A percentile compares a stretch with the other conserved stretches of the same genome.
phyloP scores from a whole-genome alignment of 2,113 vertebrate genomes.

The Suncus etruscus region DNA sequence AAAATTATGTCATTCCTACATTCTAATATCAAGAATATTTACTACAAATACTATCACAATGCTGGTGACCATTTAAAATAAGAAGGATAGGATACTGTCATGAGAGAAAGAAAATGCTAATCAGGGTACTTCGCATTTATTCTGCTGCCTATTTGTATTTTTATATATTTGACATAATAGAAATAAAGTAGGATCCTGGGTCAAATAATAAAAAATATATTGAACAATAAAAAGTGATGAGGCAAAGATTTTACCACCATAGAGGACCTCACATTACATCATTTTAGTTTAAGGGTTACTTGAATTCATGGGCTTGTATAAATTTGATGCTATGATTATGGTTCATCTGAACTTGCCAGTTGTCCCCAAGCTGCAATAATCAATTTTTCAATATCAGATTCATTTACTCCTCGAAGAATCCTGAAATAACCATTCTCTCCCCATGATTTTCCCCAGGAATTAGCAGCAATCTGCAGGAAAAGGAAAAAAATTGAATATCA shows the following conservation, averaged over 20 bases:
- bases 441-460: conserved; percentile 90
- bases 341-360: conserved; percentile 67
- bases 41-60: not conserved
- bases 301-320: conserved; percentile 30
- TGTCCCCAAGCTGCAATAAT: conserved; percentile 87
- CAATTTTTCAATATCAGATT: conserved; percentile 90
- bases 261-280: not conserved
- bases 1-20: not conserved
- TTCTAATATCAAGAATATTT: not conserved
- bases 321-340: conserved; percentile 64
- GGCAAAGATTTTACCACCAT: not conserved
- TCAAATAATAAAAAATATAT: not conserved
- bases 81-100: not conserved
- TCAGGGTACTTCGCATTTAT: not conserved
- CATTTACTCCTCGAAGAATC: conserved; percentile 89
- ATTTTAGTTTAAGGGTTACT: conserved; percentile 41
- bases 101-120: not conserved
- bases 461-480: conserved; percentile 87
- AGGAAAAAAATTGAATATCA: not conserved
- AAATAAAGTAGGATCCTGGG: not conserved
- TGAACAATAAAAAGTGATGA: not conserved
- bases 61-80: not conserved
- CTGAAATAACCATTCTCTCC: conserved; percentile 90
- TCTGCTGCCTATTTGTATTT: conserved; percentile 14
- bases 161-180: not conserved